These are phyloP conservation scores for Cheirogaleus medius DNA, from an alignment of 2,113 vertebrate species.

Conservation along the genomic window DNA sequence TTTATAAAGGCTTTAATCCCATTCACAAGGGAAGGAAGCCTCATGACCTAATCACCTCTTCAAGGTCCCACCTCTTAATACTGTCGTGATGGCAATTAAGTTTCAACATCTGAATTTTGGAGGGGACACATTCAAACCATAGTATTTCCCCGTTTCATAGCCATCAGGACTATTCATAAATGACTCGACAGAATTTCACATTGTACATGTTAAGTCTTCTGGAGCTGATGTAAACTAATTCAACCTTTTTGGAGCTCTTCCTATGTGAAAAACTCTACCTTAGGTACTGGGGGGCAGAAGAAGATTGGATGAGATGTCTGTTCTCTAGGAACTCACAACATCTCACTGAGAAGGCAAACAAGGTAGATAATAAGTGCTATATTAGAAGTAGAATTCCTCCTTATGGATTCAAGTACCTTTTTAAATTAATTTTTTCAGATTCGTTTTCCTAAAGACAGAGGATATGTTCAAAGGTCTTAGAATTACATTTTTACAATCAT, in stretches of 20 bases:
- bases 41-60: not conserved
- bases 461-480: not conserved
- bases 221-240: not conserved
- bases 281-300: not conserved
- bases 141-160: not conserved
- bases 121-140: not conserved
- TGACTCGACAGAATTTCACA: not conserved
- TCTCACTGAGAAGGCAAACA: not conserved
- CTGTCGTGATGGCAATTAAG: not conserved
- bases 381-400: not conserved
- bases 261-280: not conserved
- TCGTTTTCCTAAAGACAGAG: constrained; percentile 8
- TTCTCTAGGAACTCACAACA: not conserved
- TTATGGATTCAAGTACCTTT: not conserved
- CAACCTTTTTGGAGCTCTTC: not conserved
- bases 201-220: not conserved
- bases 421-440: not conserved
- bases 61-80: not conserved
- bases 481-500: not conserved
- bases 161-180: not conserved
- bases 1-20: not conserved
- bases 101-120: not conserved
- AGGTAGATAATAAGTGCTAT: not conserved
- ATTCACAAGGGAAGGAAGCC: not conserved
- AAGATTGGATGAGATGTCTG: not conserved